Conservation (phyloP, 1,140 invertebrate genomes). For the Aporrectodea caliginosa region DNA sequence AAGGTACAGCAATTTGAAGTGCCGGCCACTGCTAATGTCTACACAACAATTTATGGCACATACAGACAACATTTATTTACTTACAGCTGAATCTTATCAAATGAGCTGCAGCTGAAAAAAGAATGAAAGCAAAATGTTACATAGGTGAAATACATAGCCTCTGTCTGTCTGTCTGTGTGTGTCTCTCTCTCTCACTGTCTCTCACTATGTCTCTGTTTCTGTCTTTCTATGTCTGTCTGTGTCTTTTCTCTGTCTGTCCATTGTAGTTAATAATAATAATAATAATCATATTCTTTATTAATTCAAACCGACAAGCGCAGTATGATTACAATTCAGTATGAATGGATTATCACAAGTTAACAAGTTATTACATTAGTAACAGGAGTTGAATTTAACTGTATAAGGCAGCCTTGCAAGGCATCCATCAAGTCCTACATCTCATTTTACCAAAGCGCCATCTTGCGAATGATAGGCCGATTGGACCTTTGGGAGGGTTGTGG, state of each 20-base stretch:
- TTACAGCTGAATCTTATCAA: not conserved
- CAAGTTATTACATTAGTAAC: too few species aligned
- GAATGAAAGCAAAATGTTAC: not conserved
- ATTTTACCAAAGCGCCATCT: too few species aligned
- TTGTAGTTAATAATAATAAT: not conserved
- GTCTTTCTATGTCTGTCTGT: not conserved
- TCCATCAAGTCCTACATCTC: too few species aligned
- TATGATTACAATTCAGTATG: too few species aligned
- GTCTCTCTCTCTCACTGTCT: not conserved
- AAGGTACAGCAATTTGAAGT: not conserved
- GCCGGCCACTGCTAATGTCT: not conserved
- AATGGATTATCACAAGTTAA: too few species aligned
- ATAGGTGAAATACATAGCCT: not conserved
- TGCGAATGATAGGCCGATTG: too few species aligned
- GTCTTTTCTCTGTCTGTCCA: not conserved
- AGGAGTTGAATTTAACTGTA: too few species aligned
- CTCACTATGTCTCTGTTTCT: not conserved
- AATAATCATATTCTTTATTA: too few species aligned
- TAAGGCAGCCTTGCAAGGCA: too few species aligned
- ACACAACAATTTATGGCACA: not conserved
- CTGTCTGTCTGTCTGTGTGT: not conserved
- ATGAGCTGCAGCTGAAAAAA: not conserved
- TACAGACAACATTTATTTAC: not conserved
- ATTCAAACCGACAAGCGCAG: too few species aligned
- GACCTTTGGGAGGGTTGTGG: too few species aligned